These are phyloP conservation scores for Phrixothrix hirtus DNA, from an alignment of 2,888 invertebrate species.

Conservation along the genomic window DNA sequence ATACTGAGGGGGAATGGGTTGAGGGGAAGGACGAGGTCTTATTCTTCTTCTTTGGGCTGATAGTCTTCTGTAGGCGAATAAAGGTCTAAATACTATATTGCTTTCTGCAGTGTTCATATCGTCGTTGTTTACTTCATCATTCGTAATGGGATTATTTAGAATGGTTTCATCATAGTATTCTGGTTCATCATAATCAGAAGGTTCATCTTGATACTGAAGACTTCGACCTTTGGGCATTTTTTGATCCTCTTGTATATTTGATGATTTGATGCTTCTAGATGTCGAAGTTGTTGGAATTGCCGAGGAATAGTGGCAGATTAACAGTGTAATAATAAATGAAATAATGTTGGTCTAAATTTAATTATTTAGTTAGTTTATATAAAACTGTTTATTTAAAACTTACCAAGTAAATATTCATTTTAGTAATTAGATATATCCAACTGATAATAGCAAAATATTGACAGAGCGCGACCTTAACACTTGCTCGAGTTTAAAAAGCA, in stretches of 20 bases:
- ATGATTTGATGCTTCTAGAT: background rate
- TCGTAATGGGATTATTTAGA: background rate
- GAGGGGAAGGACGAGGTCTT: background rate
- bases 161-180: background rate
- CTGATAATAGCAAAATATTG: too few species aligned
- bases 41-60: constrained; percentile 11
- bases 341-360: too few species aligned
- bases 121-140: background rate
- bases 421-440: too few species aligned
- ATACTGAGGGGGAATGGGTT: background rate
- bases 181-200: background rate
- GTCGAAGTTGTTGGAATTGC: background rate
- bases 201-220: background rate
- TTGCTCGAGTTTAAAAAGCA: too few species aligned
- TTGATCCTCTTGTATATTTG: background rate
- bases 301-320: background rate
- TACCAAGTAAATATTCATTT: too few species aligned
- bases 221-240: too few species aligned
- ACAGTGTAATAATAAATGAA: too few species aligned
- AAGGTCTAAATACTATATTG: constrained; percentile 21
- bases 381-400: too few species aligned
- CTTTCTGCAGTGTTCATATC: constrained; percentile 24
- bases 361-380: too few species aligned
- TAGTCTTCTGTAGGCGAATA: constrained; percentile 19
- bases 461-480: too few species aligned